A percentile compares a stretch with the other conserved stretches of the same genome.
phyloP scores from a whole-genome alignment of 2,797 vertebrate species.

The Odontamblyopus rebecca region DNA sequence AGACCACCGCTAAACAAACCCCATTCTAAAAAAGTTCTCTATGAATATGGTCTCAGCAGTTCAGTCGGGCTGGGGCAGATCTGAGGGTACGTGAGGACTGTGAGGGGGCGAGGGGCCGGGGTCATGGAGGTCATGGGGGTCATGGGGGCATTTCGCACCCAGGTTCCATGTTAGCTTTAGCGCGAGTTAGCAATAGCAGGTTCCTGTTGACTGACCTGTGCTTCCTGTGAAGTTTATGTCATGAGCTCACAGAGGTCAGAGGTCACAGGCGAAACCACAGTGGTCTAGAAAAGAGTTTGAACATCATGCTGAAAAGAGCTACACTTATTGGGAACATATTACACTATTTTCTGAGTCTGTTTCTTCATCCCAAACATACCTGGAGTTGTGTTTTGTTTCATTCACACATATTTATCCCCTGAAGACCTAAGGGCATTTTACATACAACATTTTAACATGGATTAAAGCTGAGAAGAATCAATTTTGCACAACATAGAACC shows the following conservation, averaged over 20 bases:
- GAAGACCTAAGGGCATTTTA: no score
- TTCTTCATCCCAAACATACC: no score
- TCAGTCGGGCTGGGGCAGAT: slow-evolving; percentile 47
- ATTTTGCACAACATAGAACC: no score
- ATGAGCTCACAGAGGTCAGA: slow-evolving; percentile 53
- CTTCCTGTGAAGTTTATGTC: slow-evolving; percentile 64
- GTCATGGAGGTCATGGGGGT: slow-evolving; percentile 26
- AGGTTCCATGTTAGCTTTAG: slow-evolving; percentile 66
- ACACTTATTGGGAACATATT: no score
- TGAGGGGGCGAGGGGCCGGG: slow-evolving; percentile 18
- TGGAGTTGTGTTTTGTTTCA: no score
- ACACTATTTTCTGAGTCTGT: no score
- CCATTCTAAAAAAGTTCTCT: slow-evolving; percentile 21
- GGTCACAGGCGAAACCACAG: slow-evolving; percentile 6
- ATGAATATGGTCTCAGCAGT: slow-evolving; percentile 30
- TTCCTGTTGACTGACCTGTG: slow-evolving; percentile 71
- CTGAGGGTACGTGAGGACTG: slow-evolving; percentile 18
- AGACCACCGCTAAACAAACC: slow-evolving; percentile 44
- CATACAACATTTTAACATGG: no score
- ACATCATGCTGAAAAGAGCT: not conserved
- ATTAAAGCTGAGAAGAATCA: no score
- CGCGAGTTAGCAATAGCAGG: slow-evolving; percentile 48
- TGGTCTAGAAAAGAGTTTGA: not conserved
- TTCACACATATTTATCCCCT: no score
- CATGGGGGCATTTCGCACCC: slow-evolving; percentile 65